Conservation (phyloP, 2,797 vertebrate genomes). For the Lerista edwardsae region DNA sequence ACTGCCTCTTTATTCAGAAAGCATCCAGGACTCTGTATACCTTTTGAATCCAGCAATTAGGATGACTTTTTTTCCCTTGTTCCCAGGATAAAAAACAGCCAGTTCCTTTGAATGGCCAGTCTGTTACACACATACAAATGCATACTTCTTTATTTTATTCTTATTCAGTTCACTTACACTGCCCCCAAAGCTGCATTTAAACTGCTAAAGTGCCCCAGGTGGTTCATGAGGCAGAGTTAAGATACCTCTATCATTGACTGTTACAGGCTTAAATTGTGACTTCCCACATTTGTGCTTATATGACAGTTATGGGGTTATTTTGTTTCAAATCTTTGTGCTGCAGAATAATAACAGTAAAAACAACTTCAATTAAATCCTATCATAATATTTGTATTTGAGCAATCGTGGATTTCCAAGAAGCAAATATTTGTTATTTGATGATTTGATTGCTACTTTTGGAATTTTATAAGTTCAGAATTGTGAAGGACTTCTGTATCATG, state of each 20-base stretch:
- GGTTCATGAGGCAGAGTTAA: not conserved
- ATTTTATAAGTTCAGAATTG: not conserved
- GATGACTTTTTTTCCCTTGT: not conserved
- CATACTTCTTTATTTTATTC: not conserved
- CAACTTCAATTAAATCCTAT: not conserved
- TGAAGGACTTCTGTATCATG: not conserved
- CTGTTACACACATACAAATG: not conserved
- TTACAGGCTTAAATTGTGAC: not conserved
- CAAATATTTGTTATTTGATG: not conserved
- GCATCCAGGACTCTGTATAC: not conserved
- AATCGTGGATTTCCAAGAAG: not conserved
- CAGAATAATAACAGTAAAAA: not conserved
- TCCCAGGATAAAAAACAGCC: not conserved
- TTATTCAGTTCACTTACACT: not conserved
- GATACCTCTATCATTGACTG: not conserved
- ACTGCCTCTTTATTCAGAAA: not conserved
- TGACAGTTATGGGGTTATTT: not conserved
- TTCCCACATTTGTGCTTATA: not conserved
- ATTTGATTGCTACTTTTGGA: not conserved
- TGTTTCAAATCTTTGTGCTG: not conserved
- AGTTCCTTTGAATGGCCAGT: not conserved
- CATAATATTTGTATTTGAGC: conserved; percentile 4
- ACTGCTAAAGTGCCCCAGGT: not conserved
- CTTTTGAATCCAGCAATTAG: not conserved
- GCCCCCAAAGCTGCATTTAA: not conserved